phyloP scores from a whole-genome alignment of 2,797 vertebrate species.

The Ctenopoma kingsleyae region DNA sequence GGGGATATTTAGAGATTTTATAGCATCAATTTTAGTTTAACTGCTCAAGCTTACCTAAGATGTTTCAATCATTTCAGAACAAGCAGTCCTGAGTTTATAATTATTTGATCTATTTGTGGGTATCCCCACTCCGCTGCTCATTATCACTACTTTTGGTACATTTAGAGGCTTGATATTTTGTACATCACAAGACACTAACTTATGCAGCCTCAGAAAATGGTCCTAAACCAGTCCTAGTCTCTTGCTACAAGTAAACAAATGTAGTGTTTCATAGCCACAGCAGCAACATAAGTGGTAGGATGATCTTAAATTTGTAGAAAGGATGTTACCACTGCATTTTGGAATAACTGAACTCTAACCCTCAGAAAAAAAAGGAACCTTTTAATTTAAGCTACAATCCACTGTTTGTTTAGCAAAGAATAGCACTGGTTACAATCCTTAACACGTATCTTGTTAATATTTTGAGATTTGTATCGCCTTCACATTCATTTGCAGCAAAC shows the following conservation, averaged over 20 bases:
- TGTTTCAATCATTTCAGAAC: background rate
- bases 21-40: background rate
- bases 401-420: conserved; percentile 17
- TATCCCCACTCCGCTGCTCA: background rate
- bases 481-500: conserved; percentile 36
- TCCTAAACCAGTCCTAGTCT: background rate
- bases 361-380: background rate
- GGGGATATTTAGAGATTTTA: background rate
- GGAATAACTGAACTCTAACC: background rate
- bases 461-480: conserved; percentile 27
- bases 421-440: conserved; percentile 5
- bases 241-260: background rate
- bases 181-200: background rate
- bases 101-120: background rate
- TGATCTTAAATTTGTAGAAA: background rate
- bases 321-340: background rate
- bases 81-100: background rate
- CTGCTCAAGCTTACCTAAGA: background rate
- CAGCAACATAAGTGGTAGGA: background rate
- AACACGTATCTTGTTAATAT: conserved; percentile 30
- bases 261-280: background rate
- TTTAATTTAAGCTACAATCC: conserved; percentile 9
- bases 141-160: background rate
- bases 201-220: background rate
- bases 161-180: background rate